phyloP scores from a whole-genome alignment of 2,113 vertebrate species.

The Chitala chitala region DNA sequence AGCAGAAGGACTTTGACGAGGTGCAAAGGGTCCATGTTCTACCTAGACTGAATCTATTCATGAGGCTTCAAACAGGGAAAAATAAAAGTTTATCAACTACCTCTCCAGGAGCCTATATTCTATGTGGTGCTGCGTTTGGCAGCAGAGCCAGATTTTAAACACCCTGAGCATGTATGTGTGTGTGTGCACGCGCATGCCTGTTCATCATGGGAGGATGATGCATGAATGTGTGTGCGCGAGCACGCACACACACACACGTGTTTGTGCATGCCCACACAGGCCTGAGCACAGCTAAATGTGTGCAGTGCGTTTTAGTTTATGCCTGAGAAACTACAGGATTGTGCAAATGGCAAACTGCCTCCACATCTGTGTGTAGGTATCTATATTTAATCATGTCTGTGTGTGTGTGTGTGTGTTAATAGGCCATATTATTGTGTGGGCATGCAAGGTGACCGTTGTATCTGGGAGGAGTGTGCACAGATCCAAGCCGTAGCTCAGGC shows the following conservation, averaged over 20 bases:
- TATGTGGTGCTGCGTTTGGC: too few species aligned
- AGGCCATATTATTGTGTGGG: neutral
- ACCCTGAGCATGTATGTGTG: neutral
- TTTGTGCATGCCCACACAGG: neutral
- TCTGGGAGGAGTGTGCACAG: neutral
- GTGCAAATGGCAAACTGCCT: too few species aligned
- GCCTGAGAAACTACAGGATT: neutral
- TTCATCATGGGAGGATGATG: neutral
- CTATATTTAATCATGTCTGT: neutral
- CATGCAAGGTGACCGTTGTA: neutral
- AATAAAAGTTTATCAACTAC: too few species aligned
- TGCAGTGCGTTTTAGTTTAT: neutral
- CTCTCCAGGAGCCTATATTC: too few species aligned
- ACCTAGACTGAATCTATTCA: too few species aligned
- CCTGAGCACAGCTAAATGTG: too few species aligned
- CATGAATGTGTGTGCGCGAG: conserved; percentile 27
- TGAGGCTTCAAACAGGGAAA: too few species aligned
- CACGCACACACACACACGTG: conserved; percentile 12
- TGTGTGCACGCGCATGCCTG: neutral
- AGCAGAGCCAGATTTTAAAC: too few species aligned
- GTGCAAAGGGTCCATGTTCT: too few species aligned
- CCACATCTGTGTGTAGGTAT: neutral
- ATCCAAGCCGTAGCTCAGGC: neutral
- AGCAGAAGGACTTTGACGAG: too few species aligned
- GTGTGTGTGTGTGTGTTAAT: neutral